Evolutionary conservation across 2,888 invertebrate genomes (phyloP).

Genomic region (Ophion slaviceki): DNA sequence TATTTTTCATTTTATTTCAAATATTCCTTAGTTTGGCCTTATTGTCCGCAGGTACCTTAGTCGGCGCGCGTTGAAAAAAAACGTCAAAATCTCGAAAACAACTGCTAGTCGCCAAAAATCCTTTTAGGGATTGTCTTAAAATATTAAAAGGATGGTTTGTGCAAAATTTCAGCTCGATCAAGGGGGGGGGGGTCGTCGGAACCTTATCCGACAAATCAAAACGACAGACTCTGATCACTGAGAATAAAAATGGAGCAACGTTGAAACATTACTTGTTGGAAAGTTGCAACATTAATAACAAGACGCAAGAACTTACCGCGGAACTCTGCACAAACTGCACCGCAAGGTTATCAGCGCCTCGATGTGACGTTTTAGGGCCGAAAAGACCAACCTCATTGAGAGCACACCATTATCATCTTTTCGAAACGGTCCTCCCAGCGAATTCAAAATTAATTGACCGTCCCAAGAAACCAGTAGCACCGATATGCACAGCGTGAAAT

Average conservation of each 20-base stretch:
- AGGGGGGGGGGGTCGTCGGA: too few relatives aligned
- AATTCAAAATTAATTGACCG: background rate
- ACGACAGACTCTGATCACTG: too few relatives aligned
- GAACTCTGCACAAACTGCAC: background rate
- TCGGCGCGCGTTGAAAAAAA: too few relatives aligned
- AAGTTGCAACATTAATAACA: background rate
- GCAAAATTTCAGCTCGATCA: too few relatives aligned
- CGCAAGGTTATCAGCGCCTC: background rate
- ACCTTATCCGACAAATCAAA: too few relatives aligned
- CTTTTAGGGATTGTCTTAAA: too few relatives aligned
- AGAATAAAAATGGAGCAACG: background rate
- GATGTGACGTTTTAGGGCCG: background rate
- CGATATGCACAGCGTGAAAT: background rate
- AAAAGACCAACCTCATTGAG: background rate
- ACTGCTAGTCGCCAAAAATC: too few relatives aligned
- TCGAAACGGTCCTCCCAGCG: background rate
- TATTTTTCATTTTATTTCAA: too few relatives aligned
- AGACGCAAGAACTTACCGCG: background rate
- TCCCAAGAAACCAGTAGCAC: background rate
- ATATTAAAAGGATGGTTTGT: too few relatives aligned
- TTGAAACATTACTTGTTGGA: background rate
- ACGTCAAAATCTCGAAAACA: too few relatives aligned
- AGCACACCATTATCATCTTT: background rate
- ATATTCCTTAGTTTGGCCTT: too few relatives aligned
- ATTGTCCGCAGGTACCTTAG: too few relatives aligned